Conservation (phyloP, 2,888 invertebrate species). For the Magallana nippona region DNA sequence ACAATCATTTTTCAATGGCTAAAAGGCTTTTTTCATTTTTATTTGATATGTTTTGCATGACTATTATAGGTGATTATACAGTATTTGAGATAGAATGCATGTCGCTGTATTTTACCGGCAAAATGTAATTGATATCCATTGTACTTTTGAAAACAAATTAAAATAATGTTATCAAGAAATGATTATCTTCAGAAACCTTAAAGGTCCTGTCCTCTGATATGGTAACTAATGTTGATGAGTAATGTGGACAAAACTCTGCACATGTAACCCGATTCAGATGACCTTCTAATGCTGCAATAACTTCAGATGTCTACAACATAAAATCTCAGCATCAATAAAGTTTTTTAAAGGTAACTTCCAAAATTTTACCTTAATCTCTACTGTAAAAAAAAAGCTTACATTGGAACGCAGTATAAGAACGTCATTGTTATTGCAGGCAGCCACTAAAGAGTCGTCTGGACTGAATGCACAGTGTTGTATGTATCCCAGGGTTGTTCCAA, state of each 20-base stretch:
- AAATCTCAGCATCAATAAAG: not conserved
- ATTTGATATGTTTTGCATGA: too few species aligned
- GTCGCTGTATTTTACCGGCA: too few species aligned
- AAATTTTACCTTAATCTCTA: too few species aligned
- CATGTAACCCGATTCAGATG: conserved; percentile 71
- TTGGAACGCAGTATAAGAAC: conserved; percentile 68
- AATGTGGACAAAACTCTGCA: conserved; percentile 77
- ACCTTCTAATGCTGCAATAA: conserved; percentile 70
- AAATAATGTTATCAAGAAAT: too few species aligned
- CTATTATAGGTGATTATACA: too few species aligned
- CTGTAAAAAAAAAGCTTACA: conserved; percentile 49
- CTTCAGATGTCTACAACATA: conserved; percentile 54
- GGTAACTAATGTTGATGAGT: conserved; percentile 73
- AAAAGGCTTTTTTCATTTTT: too few species aligned
- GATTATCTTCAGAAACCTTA: conserved; percentile 62
- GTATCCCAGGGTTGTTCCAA: conserved; percentile 68
- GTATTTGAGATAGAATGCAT: too few species aligned
- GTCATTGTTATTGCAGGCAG: conserved; percentile 70
- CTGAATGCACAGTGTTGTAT: conserved; percentile 69
- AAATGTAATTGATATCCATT: too few species aligned
- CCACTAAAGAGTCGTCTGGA: conserved; percentile 70
- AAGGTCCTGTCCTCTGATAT: conserved; percentile 77
- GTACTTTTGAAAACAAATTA: too few species aligned
- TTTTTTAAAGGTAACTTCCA: too few species aligned
- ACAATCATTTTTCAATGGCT: too few species aligned